Base-by-base conservation (phyloP, 2,797 vertebrate genomes). In the Neopelma chrysocephalum region DNA sequence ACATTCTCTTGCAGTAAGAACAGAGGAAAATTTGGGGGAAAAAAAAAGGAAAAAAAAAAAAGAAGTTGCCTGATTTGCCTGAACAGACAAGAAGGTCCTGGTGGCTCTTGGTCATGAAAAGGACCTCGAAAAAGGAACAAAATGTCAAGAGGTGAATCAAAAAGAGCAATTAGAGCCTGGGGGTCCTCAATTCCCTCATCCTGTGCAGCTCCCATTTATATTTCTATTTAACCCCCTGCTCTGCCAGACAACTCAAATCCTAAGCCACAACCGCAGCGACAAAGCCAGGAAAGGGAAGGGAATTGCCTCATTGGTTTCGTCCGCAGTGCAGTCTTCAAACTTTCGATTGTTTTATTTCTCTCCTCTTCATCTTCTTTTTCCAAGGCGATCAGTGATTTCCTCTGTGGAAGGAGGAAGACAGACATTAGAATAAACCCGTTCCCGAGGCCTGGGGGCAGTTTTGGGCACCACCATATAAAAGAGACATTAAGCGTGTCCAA, bases 331-430 rank as follows among this genome's bases (percentile, higher is more conserved):
- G 99, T 99, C 98, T 99, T 99, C 96, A 99, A 97, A 96, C 99
- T 99, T 97, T 99, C 99, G 1, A 99, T 99, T 31, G 99, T 99
- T 98, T 99, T 99, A 96, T 99, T 99, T 90, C 99, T 98, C 96
- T 99, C 99, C 88, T 99, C 99, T 89, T 99, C 99, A 0, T 99
- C 99, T 94, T 99, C 99, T 82, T 99, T 99, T 95, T 99, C 99
- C 97, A 99, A 97, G 76, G 99, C 99, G 5, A 99, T 98, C 90
- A 99, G 97, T 1, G 99, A 99, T 97, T 98, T 99, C 96, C 99
- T 99, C 99, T 99, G 97, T 43, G 17, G 34, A 92, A 58, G 79
- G 69, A 96, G 88, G 97, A 95, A 68, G 56, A 50, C 77, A 90
- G 62, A 48, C 38, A 66, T 79, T 29, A 90, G 80, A 36, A 2